These are phyloP conservation scores for Temnopleurus reevesii DNA, from an alignment of 53 echinoderm and acorn worm species.

Conservation along the genomic window DNA sequence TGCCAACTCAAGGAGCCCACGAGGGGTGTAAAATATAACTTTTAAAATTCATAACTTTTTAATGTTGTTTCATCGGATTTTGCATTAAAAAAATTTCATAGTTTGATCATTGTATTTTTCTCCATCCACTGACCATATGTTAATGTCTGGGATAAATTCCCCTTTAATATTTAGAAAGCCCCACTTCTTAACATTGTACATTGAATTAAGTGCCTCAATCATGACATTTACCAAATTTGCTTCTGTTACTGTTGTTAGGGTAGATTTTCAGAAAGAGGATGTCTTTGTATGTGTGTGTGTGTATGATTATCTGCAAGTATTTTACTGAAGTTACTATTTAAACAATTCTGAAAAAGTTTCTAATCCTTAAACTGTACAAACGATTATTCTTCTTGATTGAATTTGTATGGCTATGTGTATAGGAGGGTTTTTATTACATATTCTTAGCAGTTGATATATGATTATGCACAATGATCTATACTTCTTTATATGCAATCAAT, in stretches of 20 bases:
- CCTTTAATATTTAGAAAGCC: no score
- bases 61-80: no score
- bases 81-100: no score
- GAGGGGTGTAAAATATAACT: no score
- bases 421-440: neutral
- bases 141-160: no score
- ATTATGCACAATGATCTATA: neutral
- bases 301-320: no score
- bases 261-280: no score
- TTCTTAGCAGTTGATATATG: neutral
- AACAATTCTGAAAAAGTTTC: neutral
- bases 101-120: no score
- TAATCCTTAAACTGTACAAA: neutral
- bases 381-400: neutral
- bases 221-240: neutral
- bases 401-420: slow-evolving; percentile 21
- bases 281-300: neutral
- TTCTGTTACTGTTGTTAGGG: no score
- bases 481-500: neutral
- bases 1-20: no score
- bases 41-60: no score
- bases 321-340: neutral
- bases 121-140: no score
- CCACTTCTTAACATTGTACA: neutral
- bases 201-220: neutral